These are phyloP conservation scores for Tanaodytes sp. DNA, from an alignment of 2,888 invertebrate species.

Conservation along the genomic window DNA sequence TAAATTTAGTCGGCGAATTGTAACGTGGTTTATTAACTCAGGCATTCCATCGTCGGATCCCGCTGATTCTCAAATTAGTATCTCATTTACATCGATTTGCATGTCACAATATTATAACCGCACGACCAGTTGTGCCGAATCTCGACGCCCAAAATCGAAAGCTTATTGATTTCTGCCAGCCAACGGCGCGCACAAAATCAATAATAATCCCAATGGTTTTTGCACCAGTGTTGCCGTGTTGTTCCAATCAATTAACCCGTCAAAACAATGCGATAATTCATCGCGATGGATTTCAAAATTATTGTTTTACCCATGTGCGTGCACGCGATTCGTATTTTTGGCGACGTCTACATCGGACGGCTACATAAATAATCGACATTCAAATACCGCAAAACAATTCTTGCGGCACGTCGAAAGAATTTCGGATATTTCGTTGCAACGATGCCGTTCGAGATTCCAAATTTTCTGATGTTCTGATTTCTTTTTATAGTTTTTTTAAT, in stretches of 20 bases:
- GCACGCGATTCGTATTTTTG: no score
- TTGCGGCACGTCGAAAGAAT: no score
- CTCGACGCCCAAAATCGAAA: constrained; percentile 25
- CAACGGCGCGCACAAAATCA: background rate
- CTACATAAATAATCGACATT: no score
- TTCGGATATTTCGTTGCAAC: no score
- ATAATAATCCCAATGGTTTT: constrained; percentile 4
- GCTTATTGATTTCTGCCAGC: constrained; percentile 26
- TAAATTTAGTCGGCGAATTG: constrained; percentile 49
- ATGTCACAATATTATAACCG: constrained; percentile 40
- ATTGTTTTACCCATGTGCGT: no score
- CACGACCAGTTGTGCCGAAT: background rate
- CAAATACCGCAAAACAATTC: no score
- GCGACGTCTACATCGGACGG: no score
- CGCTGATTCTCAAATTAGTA: constrained; percentile 48
- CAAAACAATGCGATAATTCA: constrained; percentile 34
- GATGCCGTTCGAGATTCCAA: no score
- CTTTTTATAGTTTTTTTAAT: no score
- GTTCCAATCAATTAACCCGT: constrained; percentile 36
- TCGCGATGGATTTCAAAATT: no score
- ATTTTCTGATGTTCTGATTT: no score
- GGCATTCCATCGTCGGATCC: constrained; percentile 42
- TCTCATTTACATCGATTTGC: constrained; percentile 50
- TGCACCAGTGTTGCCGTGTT: constrained; percentile 12
- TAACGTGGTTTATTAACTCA: constrained; percentile 46